A percentile compares a stretch with the other conserved stretches of the same genome.
phyloP scores from a whole-genome alignment of 35 echinoderm and acorn worm genomes.

The Strongylocentrotus purpuratus region DNA sequence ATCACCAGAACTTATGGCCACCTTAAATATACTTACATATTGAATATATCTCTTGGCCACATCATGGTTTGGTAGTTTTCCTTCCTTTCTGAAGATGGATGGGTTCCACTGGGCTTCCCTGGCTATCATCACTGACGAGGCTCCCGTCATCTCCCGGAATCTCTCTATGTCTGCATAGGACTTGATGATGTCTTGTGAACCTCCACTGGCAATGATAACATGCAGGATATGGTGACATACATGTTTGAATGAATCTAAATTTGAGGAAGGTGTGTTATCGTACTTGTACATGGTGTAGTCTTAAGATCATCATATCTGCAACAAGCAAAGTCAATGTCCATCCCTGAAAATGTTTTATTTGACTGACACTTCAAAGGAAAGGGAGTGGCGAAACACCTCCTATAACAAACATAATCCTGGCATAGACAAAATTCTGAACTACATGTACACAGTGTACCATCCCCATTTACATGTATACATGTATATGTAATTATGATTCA shows the following conservation, averaged over 20 bases:
- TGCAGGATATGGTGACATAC: not conserved
- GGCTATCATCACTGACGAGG: constrained; percentile 93
- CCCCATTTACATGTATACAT: too few species aligned
- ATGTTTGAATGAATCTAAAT: not conserved
- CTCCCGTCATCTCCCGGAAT: constrained; percentile 62
- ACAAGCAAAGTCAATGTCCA: too few species aligned
- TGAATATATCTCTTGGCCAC: constrained; percentile 84
- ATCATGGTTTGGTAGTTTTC: constrained; percentile 57
- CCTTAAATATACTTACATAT: constrained; percentile 65
- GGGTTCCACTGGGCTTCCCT: constrained; percentile 94
- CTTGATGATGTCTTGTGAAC: constrained; percentile 81
- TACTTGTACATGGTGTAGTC: not conserved
- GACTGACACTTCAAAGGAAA: too few species aligned
- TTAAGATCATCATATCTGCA: too few species aligned
- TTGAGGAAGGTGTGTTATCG: not conserved
- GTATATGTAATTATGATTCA: too few species aligned
- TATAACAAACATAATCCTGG: too few species aligned
- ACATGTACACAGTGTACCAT: too few species aligned
- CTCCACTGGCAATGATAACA: constrained; percentile 66
- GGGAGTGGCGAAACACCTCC: too few species aligned
- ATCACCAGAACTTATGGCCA: too few species aligned
- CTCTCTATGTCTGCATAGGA: constrained; percentile 71
- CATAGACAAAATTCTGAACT: too few species aligned
- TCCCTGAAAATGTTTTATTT: too few species aligned
- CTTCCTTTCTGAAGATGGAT: constrained; percentile 90